A percentile compares a stretch with the other conserved stretches of the same genome.
phyloP scores from a whole-genome alignment of 2,797 vertebrate species.

The Paramormyrops hopkinsi region DNA sequence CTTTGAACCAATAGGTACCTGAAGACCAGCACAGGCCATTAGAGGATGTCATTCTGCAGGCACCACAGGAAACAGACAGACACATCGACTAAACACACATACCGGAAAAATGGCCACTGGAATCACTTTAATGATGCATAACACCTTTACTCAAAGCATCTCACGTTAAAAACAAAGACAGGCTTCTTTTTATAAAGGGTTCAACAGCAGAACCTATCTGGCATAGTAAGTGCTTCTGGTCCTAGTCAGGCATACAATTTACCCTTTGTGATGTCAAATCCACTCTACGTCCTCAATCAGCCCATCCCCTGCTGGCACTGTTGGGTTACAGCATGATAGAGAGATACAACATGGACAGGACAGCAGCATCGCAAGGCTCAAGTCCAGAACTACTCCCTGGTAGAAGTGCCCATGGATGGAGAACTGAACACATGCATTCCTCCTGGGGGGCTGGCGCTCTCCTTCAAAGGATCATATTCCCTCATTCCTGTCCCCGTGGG shows the following conservation, averaged over 20 bases:
- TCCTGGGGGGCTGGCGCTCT: background rate
- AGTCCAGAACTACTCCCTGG: background rate
- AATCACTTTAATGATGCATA: background rate
- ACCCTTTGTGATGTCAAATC: background rate
- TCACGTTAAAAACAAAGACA: background rate
- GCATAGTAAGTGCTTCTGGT: background rate
- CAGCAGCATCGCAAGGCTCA: background rate
- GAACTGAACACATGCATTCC: background rate
- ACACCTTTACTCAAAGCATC: background rate
- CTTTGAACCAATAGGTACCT: background rate
- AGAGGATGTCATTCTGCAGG: background rate
- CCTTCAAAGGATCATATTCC: background rate
- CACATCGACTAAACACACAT: background rate
- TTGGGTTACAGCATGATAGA: background rate
- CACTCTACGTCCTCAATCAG: background rate
- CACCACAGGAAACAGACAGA: background rate
- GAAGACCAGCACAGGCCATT: background rate
- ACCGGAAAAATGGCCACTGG: background rate
- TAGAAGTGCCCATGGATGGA: background rate
- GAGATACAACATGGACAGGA: background rate
- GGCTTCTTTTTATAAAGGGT: background rate
- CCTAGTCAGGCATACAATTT: background rate
- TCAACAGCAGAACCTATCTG: background rate
- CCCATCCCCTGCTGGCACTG: background rate
- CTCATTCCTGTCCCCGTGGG: background rate